Percentiles rank a stretch among this genome's conserved stretches.
Evolutionary conservation across 2,888 invertebrate species (phyloP).

Genomic region (Acrobasis repandana): DNA sequence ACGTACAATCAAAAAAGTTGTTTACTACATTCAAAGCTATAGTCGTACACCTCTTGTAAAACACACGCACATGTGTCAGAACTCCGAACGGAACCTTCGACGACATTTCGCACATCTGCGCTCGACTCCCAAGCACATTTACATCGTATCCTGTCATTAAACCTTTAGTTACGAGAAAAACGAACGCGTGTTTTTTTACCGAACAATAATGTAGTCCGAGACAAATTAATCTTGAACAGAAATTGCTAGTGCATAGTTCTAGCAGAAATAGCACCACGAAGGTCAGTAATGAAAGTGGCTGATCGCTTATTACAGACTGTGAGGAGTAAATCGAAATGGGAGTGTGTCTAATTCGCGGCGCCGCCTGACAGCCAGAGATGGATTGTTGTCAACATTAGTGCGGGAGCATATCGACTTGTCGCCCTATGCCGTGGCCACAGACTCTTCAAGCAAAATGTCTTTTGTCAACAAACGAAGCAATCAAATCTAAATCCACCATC

Average conservation of each 20-base stretch:
- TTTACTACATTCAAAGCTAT: neutral
- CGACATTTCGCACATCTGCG: constrained; percentile 75
- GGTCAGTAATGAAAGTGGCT: constrained; percentile 56
- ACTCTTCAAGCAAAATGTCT: constrained; percentile 30
- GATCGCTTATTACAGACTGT: constrained; percentile 58
- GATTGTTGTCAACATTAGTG: constrained; percentile 81
- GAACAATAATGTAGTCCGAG: constrained; percentile 61
- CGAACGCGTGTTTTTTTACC: constrained; percentile 55
- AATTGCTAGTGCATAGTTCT: constrained; percentile 64
- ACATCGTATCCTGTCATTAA: constrained; percentile 78
- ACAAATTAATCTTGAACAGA: constrained; percentile 67
- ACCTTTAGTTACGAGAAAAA: constrained; percentile 55
- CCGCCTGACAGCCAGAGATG: constrained; percentile 76
- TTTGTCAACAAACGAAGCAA: constrained; percentile 33
- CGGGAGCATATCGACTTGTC: constrained; percentile 77
- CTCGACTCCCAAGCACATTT: constrained; percentile 52
- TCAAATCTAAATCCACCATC: constrained; percentile 43
- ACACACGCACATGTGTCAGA: constrained; percentile 56
- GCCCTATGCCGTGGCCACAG: constrained; percentile 53
- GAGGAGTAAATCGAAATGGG: constrained; percentile 78
- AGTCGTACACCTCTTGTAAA: constrained; percentile 25
- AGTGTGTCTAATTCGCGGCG: constrained; percentile 77
- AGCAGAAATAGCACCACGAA: constrained; percentile 42
- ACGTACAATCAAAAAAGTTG: neutral
- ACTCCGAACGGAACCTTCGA: constrained; percentile 60